These are phyloP conservation scores for Polypedilum vanderplanki DNA, from an alignment of 1,140 invertebrate species.

Conservation along the genomic window DNA sequence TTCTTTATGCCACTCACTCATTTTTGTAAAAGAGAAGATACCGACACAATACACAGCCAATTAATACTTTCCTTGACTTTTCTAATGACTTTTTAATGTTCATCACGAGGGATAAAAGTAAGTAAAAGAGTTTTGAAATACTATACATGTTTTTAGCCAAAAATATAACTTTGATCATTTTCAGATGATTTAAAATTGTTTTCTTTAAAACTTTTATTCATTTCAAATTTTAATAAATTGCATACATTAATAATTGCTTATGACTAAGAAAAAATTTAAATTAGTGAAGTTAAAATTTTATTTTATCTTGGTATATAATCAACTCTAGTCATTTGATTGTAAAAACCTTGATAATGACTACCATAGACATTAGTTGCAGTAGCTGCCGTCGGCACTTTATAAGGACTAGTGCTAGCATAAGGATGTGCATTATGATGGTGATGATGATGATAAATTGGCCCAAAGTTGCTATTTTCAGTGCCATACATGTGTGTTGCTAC, in stretches of 20 bases:
- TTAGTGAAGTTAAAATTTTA: neutral
- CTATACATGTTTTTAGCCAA: neutral
- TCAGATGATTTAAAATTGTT: neutral
- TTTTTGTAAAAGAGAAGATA: neutral
- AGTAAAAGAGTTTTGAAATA: neutral
- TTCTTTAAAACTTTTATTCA: neutral
- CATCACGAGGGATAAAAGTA: neutral
- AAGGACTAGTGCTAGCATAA: conserved; percentile 39
- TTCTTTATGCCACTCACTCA: neutral
- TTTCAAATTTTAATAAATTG: neutral
- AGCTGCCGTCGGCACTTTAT: conserved; percentile 36
- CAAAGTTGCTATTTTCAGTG: conserved; percentile 47
- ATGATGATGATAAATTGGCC: conserved; percentile 47
- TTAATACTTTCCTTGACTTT: neutral
- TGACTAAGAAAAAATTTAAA: neutral
- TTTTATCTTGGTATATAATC: conserved; percentile 15
- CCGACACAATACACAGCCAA: neutral
- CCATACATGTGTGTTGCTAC: conserved; percentile 37
- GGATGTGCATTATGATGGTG: conserved; percentile 38
- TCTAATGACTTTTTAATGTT: conserved; percentile 19
- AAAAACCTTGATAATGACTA: conserved; percentile 21
- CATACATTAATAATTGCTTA: neutral
- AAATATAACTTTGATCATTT: neutral
- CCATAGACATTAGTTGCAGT: neutral
- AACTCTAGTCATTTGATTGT: conserved; percentile 9